A percentile compares a stretch with the other conserved stretches of the same genome.
These are phyloP conservation scores for Linnaemya vulpina DNA, from an alignment of 2,888 invertebrate genomes.

Conservation along the genomic window DNA sequence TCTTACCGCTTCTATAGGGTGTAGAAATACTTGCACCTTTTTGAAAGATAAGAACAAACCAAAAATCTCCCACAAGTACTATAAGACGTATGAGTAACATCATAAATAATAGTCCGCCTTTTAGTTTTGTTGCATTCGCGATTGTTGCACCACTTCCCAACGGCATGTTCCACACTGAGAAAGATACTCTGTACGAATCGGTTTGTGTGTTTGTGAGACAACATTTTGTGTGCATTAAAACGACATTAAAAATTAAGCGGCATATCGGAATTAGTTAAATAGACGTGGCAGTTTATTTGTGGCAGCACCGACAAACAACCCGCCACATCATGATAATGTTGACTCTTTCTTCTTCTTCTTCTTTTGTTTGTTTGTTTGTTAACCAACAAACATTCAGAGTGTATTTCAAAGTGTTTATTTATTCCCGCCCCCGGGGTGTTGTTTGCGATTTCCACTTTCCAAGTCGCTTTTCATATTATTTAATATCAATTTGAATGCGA, in stretches of 20 bases:
- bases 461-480: conserved; percentile 37
- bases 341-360: neutral
- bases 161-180: neutral
- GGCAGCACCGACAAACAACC: neutral
- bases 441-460: conserved; percentile 59
- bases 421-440: conserved; percentile 35
- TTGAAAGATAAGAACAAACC: too few relatives aligned
- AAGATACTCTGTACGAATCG: neutral
- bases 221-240: conserved; percentile 11
- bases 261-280: conserved; percentile 60
- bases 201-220: neutral
- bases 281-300: conserved; percentile 56
- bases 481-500: conserved; percentile 45
- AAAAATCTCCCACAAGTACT: too few relatives aligned
- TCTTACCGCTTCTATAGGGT: too few relatives aligned
- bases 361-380: too few relatives aligned
- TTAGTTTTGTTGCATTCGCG: neutral
- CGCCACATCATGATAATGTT: conserved; percentile 38
- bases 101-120: neutral
- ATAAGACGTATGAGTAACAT: too few relatives aligned
- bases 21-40: too few relatives aligned
- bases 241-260: conserved; percentile 20
- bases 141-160: neutral
- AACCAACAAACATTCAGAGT: neutral
- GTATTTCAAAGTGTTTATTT: conserved; percentile 19